Evolutionary conservation across 2,797 vertebrate species (phyloP).

Genomic region (Periparus ater): DNA sequence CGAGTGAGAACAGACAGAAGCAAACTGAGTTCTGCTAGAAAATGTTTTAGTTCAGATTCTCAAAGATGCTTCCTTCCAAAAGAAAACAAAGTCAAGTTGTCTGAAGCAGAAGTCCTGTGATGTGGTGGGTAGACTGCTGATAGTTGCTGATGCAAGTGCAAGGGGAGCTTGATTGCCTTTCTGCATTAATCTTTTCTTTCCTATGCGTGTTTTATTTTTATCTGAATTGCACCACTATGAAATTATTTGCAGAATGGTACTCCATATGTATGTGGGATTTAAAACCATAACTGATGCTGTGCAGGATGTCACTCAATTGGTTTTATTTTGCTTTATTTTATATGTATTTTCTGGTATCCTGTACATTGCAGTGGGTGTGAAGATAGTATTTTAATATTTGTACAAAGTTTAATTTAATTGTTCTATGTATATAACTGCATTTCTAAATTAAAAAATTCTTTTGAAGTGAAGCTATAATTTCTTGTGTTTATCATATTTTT

Average conservation of each 20-base stretch:
- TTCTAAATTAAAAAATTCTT: constrained; percentile 84
- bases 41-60: neutral
- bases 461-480: constrained; percentile 62
- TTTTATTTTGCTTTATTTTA: constrained; percentile 80
- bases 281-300: constrained; percentile 64
- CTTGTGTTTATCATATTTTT: neutral
- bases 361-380: constrained; percentile 96
- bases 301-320: constrained; percentile 74
- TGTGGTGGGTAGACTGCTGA: neutral
- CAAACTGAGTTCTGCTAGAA: neutral
- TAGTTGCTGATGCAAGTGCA: constrained; percentile 15
- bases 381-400: constrained; percentile 95
- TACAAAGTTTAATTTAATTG: constrained; percentile 97
- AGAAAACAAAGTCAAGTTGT: neutral
- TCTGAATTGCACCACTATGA: constrained; percentile 70
- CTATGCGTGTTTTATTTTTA: constrained; percentile 8
- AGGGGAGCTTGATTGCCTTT: constrained; percentile 62
- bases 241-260: constrained; percentile 77
- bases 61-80: neutral
- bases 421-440: constrained; percentile 94
- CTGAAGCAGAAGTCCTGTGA: neutral
- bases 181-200: constrained; percentile 53
- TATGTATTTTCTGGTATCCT: constrained; percentile 82
- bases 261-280: constrained; percentile 63
- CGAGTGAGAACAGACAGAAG: neutral